Percentiles rank a stretch among this genome's conserved stretches.
phyloP scores from a whole-genome alignment of 30 jellyfish, hydroid and myxozoan species.

The Hydractinia echinata region DNA sequence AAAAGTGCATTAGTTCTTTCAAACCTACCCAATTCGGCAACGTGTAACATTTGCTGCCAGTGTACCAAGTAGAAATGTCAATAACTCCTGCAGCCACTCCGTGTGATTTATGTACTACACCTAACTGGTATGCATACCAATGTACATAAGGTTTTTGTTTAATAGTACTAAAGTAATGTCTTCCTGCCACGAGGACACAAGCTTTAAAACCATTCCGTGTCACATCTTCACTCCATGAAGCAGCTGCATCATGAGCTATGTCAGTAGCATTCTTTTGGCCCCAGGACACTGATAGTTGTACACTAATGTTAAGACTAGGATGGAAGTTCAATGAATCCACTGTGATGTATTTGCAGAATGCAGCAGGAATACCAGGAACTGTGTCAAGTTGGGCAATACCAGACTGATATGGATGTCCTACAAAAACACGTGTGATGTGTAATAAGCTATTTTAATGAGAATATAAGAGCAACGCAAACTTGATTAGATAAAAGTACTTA shows the following conservation, averaged over 20 bases:
- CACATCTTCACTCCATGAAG: slow-evolving; percentile 32
- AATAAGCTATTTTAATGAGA: too few species aligned
- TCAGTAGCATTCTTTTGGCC: neutral
- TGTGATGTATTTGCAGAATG: slow-evolving; percentile 19
- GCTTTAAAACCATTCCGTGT: slow-evolving; percentile 11
- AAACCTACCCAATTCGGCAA: neutral
- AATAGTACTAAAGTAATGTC: neutral
- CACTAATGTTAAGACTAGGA: neutral
- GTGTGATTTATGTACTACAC: neutral
- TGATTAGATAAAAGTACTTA: neutral
- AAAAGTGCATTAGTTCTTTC: neutral
- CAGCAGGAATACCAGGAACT: neutral
- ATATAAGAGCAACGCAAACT: too few species aligned
- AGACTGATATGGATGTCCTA: slow-evolving; percentile 11
- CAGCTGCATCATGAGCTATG: neutral
- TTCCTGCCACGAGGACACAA: slow-evolving; percentile 18
- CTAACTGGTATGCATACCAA: slow-evolving; percentile 10
- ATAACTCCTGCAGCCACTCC: neutral
- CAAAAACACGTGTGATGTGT: neutral
- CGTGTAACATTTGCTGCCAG: slow-evolving; percentile 4
- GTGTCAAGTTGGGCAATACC: slow-evolving; percentile 17
- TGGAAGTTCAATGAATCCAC: neutral
- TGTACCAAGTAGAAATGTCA: slow-evolving; percentile 2
- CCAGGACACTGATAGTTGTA: neutral
- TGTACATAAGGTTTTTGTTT: neutral